Base-by-base conservation (phyloP, 2,888 invertebrate species). In the Folsomia manolachei region DNA sequence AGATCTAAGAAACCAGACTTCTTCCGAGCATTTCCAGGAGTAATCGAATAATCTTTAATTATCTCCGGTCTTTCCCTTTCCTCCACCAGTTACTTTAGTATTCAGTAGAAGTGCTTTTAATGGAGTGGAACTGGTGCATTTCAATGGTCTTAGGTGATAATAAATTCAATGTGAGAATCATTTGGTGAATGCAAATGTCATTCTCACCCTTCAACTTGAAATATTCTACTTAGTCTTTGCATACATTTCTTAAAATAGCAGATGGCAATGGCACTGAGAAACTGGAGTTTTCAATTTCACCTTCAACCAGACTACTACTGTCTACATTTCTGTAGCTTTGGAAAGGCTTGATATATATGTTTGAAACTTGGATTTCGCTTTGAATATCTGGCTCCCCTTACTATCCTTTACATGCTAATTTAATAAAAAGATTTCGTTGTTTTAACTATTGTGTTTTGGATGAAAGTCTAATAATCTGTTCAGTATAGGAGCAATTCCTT, bases 141-240 rank as follows among this genome's bases (percentile, higher is more conserved):
- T 24, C 21, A 63, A 18, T 27, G 19, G 1, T 9, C 63, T n/a
- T 18, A 63, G 63, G 63, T 27, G 63, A 63, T 63, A 27, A 63
- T 63, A 63, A 63, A 63, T 63, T 63, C 63, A 63, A 63, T 63
- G 63, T 27, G 26, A 63, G n/a, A 62, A 24, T 26, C 63, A 27
- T 63, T 63, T 63, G n/a, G 63, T n/a, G 63, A 63, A 27, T 63
- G 26, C 27, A 27, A 63, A 63, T 25, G 56, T 56, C 56, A 56
- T 18, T 56, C n/a, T 21, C 56, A 56, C 4, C 19, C 11, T 19
- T 4, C 11, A 56, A 21, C 56, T 19, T 21, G 18, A 9, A 51
- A 18, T 18, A 51, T 51, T 56, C 56, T 7, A n/a, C 19, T n/a
- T n/a, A n/a, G n/a, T n/a, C 56, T 56, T 56, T 56, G 19, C 56